These are phyloP conservation scores for Drusus annulatus DNA, from an alignment of 1,140 invertebrate species.

Conservation along the genomic window DNA sequence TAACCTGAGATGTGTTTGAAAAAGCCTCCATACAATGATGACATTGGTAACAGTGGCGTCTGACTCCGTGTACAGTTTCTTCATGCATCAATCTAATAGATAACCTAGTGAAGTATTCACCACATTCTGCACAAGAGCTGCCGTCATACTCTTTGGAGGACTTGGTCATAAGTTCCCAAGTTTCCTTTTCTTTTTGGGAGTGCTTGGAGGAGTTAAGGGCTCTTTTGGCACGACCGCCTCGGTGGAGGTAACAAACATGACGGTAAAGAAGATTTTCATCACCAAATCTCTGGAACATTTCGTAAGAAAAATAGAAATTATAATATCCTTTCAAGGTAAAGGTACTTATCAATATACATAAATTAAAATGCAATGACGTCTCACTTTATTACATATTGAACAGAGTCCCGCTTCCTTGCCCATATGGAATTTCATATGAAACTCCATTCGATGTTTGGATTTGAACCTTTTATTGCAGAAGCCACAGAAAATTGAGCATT, in stretches of 20 bases:
- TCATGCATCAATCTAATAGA: constrained; percentile 14
- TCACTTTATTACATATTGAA: constrained; percentile 40
- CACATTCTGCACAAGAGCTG: constrained; percentile 16
- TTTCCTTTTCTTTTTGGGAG: constrained; percentile 5
- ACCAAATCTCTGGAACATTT: constrained; percentile 25
- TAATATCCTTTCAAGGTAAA: not conserved
- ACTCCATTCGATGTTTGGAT: constrained; percentile 43
- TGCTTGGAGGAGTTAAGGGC: constrained; percentile 7
- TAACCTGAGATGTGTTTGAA: constrained; percentile 30
- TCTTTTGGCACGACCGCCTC: constrained; percentile 12
- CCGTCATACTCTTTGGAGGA: not conserved
- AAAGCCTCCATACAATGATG: constrained; percentile 44
- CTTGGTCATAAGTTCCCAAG: not conserved
- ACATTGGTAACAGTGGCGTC: constrained; percentile 26
- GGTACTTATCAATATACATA: not conserved
- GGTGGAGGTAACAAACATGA: constrained; percentile 39
- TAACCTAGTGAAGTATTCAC: not conserved
- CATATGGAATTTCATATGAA: constrained; percentile 45
- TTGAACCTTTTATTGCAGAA: constrained; percentile 44
- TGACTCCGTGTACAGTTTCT: constrained; percentile 36
- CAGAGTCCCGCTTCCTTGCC: constrained; percentile 37
- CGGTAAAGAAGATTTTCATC: constrained; percentile 44
- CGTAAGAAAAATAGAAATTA: not conserved
- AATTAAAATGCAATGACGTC: too few species aligned
- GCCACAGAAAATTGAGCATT: constrained; percentile 16